Conservation (phyloP, 1,140 invertebrate species). For the Euwallacea fornicatus region DNA sequence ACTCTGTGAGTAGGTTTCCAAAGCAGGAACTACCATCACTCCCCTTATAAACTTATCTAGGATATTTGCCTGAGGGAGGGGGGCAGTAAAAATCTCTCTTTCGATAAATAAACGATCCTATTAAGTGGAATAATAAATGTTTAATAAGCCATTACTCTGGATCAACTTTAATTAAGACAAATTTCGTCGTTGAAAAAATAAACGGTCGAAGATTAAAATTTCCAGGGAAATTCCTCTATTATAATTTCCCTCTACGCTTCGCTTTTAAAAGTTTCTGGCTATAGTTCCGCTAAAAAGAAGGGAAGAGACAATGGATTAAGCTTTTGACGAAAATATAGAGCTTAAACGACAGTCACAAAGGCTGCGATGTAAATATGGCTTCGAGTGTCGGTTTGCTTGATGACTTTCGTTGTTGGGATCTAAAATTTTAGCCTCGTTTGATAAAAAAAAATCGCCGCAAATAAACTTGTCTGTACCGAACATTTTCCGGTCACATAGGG, state of each 20-base stretch:
- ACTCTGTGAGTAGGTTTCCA: background rate
- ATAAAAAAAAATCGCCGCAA: background rate
- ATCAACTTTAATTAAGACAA: background rate
- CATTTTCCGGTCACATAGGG: background rate
- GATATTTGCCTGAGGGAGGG: too few relatives aligned
- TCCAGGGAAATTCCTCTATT: constrained; percentile 3
- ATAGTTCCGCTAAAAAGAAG: constrained; percentile 5
- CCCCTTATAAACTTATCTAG: too few relatives aligned
- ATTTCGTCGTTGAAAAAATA: background rate
- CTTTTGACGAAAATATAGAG: constrained; percentile 1
- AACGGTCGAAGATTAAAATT: constrained; percentile 1
- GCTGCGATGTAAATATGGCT: constrained; percentile 1
- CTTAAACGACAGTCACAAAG: constrained; percentile 2
- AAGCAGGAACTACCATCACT: background rate
- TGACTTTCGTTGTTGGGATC: background rate
- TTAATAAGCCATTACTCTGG: background rate
- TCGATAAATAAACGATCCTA: too few relatives aligned
- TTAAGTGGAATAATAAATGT: too few relatives aligned
- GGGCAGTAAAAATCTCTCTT: too few relatives aligned
- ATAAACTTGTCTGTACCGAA: background rate
- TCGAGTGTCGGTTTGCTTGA: background rate
- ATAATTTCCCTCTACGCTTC: background rate
- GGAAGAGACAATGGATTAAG: constrained; percentile 3
- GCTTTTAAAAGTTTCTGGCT: background rate
- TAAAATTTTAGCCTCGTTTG: background rate